Evolutionary conservation across 2,888 invertebrate species (phyloP), one percentile per base, ranked within the genome.

Genomic region (Eupithecia subumbrata): DNA sequence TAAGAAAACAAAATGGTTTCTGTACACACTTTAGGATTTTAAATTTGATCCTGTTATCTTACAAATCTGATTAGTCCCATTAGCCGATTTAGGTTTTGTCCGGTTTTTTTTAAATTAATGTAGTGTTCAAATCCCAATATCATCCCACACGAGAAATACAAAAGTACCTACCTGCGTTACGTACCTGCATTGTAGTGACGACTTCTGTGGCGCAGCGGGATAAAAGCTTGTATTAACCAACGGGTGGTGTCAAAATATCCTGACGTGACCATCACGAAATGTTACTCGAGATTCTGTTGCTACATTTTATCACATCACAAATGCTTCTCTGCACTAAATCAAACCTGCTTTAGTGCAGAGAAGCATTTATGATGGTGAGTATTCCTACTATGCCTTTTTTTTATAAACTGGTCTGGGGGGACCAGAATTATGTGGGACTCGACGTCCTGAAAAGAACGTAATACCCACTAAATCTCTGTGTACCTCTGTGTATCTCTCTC

Each of bases 31-130:
- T 48, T 18, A 48, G 48, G 48, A 52, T 52, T 52, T 52, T 52
- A 52, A n/a, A 52, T 48, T 18, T 82, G 76, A 82, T 80, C 80
- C 78, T 83, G 84, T 64, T 60, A 52, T 70, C 70, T 69, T 60
- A 25, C 56, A 66, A 73, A 75, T 68, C 63, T 86, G 86, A 84
- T 83, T 77, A 68, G 73, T 76, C 5, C 18, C 5, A 52, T 52
- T 52, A 52, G 52, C 52, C 52, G 9, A 52, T 52, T 52, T n/a
- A 52, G n/a, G 52, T n/a, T 52, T 52, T 0, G n/a, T 14, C 2
- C n/a, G 2, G 8, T n/a, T 52, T 52, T 52, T 52, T 52, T n/a
- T 52, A 8, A 52, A 52, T 52, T 52, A 52, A 52, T 52, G 8
- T 52, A 52, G n/a, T 52, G 8, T 52, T 52, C 52, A 52, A 52